Percentiles rank a stretch among this genome's conserved stretches.
phyloP scores from a whole-genome alignment of 2,888 invertebrate genomes.

The Callinectes sapidus region DNA sequence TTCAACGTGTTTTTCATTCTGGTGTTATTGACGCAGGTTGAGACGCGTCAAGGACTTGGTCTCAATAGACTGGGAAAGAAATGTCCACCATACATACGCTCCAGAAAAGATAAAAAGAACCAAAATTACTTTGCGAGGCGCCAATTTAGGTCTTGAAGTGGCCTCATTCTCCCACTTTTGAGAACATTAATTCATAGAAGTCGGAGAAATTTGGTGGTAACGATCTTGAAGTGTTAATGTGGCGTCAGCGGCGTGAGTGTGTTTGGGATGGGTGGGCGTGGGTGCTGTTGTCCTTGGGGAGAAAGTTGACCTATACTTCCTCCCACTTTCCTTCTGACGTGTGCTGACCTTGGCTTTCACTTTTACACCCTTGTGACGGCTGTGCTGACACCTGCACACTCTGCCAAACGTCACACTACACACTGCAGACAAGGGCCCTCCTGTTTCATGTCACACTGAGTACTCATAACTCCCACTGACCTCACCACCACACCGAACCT shows the following conservation, averaged over 20 bases:
- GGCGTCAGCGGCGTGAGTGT: background rate
- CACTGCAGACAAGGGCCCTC: background rate
- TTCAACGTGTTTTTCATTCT: background rate
- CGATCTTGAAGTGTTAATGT: background rate
- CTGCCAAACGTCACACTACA: background rate
- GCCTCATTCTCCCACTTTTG: background rate
- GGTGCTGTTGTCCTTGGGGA: conserved; percentile 30
- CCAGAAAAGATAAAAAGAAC: background rate
- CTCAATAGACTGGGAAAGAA: background rate
- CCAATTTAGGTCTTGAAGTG: background rate
- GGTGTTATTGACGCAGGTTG: background rate
- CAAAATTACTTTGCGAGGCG: background rate
- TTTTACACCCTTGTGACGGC: conserved; percentile 28
- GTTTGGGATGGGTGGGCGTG: background rate
- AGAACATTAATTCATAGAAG: background rate
- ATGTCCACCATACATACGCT: background rate
- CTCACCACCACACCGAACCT: background rate
- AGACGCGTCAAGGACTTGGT: conserved; percentile 7
- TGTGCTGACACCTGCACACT: background rate
- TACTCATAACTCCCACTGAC: conserved; percentile 20
- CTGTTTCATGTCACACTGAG: background rate
- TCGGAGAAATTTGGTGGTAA: background rate
- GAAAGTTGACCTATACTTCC: conserved; percentile 31
- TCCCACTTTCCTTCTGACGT: conserved; percentile 23
- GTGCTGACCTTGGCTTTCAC: conserved; percentile 32